A percentile compares a stretch with the other conserved stretches of the same genome.
Conservation (phyloP, 2,888 invertebrate species). For the Machimus atricapillus region DNA sequence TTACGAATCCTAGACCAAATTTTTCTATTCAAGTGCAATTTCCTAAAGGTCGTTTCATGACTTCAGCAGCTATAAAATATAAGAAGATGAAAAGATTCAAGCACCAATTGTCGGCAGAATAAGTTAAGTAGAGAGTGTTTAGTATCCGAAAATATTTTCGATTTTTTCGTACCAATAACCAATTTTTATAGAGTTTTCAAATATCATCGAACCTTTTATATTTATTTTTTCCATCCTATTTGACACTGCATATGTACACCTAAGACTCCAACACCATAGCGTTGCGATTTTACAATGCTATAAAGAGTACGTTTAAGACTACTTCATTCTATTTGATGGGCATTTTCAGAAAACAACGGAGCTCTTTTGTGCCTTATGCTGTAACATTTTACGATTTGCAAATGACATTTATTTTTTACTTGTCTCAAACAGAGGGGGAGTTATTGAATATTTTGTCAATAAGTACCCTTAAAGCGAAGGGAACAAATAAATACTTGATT, state of each 20-base stretch:
- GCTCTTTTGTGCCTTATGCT: not conserved
- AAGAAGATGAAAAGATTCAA: not conserved
- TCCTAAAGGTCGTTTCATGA: not conserved
- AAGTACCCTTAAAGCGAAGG: not conserved
- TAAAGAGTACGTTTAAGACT: not conserved
- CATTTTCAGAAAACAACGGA: not conserved
- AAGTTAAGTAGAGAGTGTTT: not conserved
- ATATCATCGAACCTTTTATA: not conserved
- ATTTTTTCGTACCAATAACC: not conserved
- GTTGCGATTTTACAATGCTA: not conserved
- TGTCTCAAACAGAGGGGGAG: not conserved
- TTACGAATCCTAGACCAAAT: too few relatives aligned
- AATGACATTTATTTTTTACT: not conserved
- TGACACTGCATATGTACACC: not conserved
- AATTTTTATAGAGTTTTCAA: not conserved
- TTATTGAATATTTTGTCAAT: not conserved
- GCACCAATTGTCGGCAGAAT: not conserved
- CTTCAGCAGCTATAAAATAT: not conserved
- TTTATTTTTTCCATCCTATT: not conserved
- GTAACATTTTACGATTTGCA: not conserved
- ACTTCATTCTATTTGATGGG: not conserved
- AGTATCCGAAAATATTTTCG: not conserved
- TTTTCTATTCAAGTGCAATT: not conserved
- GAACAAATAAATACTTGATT: not conserved
- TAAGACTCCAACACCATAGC: not conserved